A percentile compares a stretch with the other conserved stretches of the same genome.
phyloP scores from a whole-genome alignment of 1,140 invertebrate genomes.

The Heliconius nattereri region DNA sequence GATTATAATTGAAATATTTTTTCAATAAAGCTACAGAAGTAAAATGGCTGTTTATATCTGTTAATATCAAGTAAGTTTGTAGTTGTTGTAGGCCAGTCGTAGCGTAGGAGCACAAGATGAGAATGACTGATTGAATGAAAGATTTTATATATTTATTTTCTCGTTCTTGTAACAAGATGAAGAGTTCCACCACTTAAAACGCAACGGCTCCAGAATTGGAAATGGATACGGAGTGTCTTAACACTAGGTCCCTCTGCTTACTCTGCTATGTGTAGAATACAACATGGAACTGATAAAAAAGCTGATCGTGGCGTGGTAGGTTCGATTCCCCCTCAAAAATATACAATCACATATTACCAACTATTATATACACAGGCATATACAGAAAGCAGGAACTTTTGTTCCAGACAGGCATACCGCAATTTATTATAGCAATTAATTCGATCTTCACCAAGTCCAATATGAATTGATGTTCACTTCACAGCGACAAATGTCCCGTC shows the following conservation, averaged over 20 bases:
- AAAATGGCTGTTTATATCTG: not conserved
- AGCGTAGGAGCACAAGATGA: not conserved
- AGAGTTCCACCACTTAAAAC: not conserved
- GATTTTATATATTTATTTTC: not conserved
- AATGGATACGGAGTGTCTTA: not conserved
- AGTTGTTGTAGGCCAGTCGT: too few relatives aligned
- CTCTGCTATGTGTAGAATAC: too few relatives aligned
- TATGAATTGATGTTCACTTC: slow-evolving; percentile 26
- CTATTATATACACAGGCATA: not conserved
- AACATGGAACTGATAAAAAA: too few relatives aligned
- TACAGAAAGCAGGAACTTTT: not conserved
- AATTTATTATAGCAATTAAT: slow-evolving; percentile 19
- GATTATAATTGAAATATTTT: too few relatives aligned
- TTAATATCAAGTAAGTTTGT: not conserved
- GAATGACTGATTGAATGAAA: too few relatives aligned
- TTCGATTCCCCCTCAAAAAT: too few relatives aligned
- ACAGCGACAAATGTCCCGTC: slow-evolving; percentile 9
- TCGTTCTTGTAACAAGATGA: not conserved
- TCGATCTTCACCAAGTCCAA: slow-evolving; percentile 20
- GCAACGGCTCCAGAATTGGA: not conserved
- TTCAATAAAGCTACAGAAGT: too few relatives aligned
- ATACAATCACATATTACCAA: not conserved
- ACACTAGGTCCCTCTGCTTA: not conserved
- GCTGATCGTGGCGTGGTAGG: too few relatives aligned
- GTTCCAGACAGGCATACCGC: not conserved